Percentiles rank a stretch among this genome's conserved stretches.
phyloP scores from a whole-genome alignment of 2,113 vertebrate genomes.

The crab-eating macaque (Macaca fascicularis) region DNA sequence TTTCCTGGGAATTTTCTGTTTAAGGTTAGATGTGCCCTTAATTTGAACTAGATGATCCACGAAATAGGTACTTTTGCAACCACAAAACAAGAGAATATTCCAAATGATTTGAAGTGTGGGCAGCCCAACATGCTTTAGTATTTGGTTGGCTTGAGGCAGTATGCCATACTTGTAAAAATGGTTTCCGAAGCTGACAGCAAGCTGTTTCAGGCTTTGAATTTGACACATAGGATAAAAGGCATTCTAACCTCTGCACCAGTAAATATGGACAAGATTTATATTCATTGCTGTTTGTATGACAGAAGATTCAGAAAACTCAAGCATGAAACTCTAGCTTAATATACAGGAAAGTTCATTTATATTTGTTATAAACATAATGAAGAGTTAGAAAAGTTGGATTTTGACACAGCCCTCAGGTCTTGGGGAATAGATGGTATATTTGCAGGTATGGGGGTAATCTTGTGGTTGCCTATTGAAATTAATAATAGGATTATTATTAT shows the following conservation, averaged over 20 bases:
- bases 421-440: not conserved
- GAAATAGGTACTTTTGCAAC: slow-evolving; percentile 63
- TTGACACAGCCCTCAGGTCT: not conserved
- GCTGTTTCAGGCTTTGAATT: slow-evolving; percentile 59
- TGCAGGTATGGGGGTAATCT: not conserved
- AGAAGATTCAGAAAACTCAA: slow-evolving; percentile 17
- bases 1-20: slow-evolving; percentile 46
- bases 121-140: slow-evolving; percentile 46
- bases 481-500: not conserved
- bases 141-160: slow-evolving; percentile 61
- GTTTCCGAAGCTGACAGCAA: slow-evolving; percentile 54
- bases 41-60: slow-evolving; percentile 54
- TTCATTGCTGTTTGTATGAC: not conserved
- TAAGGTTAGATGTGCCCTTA: slow-evolving; percentile 40
- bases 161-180: slow-evolving; percentile 55
- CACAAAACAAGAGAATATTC: slow-evolving; percentile 68
- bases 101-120: slow-evolving; percentile 75
- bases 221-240: slow-evolving; percentile 46
- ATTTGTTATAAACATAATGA: not conserved
- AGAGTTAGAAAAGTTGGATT: not conserved
- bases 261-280: slow-evolving; percentile 15
- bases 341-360: not conserved
- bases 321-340: not conserved
- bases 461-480: not conserved
- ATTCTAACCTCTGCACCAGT: slow-evolving; percentile 7